Evolutionary conservation across 2,113 vertebrate species (phyloP), one percentile per base, ranked within the genome.

Genomic region (Poeciliopsis turrubarensis): DNA sequence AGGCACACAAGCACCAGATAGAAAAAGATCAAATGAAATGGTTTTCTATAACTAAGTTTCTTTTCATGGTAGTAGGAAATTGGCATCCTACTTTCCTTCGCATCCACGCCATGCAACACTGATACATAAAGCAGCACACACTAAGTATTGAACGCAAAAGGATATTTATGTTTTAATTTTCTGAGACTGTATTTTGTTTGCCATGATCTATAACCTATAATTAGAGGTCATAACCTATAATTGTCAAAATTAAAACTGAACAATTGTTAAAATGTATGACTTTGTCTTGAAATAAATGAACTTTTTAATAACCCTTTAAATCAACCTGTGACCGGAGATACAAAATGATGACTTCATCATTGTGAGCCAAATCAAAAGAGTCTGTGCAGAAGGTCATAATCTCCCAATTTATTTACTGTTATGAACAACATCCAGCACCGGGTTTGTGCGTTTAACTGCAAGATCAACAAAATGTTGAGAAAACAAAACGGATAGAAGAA

Each of bases 361-460:
- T 57, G 68, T 76, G 39, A 70, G 37, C 7, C 14, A 68, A 82
- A 71, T 68, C 26, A 68, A 10, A 79, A 65, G 17, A 83, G 22
- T 44, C 68, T 54, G 22, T 70, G 61, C 77, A 85, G 32, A 63
- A 60, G 27, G 41, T 76, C 75, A 32, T 84, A 76, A 62, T 84
- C 75, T 83, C 79, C 82, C 73, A 84, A 73, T 91, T 92, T 92
- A 92, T 92, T 57, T n/a, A 1, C 22, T 57, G 19, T 54, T 78
- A 87, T 37, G 34, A 37, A 80, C 60, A 76, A 91, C 72, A 87
- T 78, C 77, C 81, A 89, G 68, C 71, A 77, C 73, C 85, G 78
- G 62, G 29, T 74, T 91, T 93, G 91, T 92, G 88, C 86, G 79
- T 90, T 86, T 83, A 89, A 87, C 87, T 82, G 73, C 77, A 65